phyloP scores from a whole-genome alignment of 2,797 vertebrate species.

The Pseudochromis fuscus region DNA sequence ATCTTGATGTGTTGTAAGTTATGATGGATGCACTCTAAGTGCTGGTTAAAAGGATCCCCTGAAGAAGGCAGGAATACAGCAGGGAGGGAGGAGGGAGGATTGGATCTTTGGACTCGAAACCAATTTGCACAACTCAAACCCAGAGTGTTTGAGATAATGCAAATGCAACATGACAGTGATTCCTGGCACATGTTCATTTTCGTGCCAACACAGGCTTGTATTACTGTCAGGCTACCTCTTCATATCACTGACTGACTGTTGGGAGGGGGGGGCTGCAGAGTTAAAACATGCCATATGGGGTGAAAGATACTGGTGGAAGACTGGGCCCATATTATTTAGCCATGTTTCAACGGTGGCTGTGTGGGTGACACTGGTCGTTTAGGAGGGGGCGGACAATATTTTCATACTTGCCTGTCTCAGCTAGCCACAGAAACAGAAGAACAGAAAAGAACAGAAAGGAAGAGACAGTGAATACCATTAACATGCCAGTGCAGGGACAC shows the following conservation, averaged over 20 bases:
- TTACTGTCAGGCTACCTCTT: slow-evolving; percentile 32
- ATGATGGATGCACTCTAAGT: background rate
- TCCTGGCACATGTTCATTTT: slow-evolving; percentile 7
- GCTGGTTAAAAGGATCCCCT: slow-evolving; percentile 57
- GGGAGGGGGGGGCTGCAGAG: slow-evolving; percentile 30
- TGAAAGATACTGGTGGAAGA: slow-evolving; percentile 37
- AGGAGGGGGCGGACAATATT: slow-evolving; percentile 54
- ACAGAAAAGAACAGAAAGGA: slow-evolving; percentile 80
- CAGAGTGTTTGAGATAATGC: slow-evolving; percentile 25
- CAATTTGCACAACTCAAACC: slow-evolving; percentile 37
- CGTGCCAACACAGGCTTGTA: slow-evolving; percentile 1
- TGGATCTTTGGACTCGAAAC: slow-evolving; percentile 24
- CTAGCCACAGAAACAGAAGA: slow-evolving; percentile 83
- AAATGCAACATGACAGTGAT: slow-evolving; percentile 33
- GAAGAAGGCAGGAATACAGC: slow-evolving; percentile 61
- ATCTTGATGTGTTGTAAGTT: background rate
- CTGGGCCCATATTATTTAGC: slow-evolving; percentile 50
- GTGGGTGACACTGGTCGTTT: slow-evolving; percentile 48
- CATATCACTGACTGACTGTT: slow-evolving; percentile 10
- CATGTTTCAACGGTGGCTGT: slow-evolving; percentile 61
- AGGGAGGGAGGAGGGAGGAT: slow-evolving; percentile 32
- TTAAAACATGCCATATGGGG: slow-evolving; percentile 72
- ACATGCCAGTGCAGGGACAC: slow-evolving; percentile 77
- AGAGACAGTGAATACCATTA: slow-evolving; percentile 81
- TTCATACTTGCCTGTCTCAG: slow-evolving; percentile 90